A percentile compares a stretch with the other conserved stretches of the same genome.
Conservation (phyloP, 2,888 invertebrate species). For the Acholoe squamosa region DNA sequence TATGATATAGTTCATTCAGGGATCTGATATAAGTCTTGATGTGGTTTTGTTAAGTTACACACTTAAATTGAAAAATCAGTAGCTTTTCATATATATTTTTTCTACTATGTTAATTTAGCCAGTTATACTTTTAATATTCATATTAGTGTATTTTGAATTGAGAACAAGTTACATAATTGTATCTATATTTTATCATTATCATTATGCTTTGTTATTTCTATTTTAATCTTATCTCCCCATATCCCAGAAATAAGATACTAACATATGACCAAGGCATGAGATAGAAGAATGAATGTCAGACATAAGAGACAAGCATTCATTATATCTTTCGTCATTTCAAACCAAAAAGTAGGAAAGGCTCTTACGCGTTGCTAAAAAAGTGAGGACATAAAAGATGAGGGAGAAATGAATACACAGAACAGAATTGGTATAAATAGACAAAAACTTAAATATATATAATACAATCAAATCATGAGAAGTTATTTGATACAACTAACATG, state of each 20-base stretch:
- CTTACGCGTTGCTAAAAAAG: conserved; percentile 51
- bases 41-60: no score
- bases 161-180: no score
- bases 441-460: no score
- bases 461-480: no score
- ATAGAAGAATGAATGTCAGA: conserved; percentile 12
- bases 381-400: not conserved
- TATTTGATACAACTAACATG: no score
- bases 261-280: not conserved
- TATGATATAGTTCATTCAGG: not conserved
- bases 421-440: not conserved
- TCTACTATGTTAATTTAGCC: no score
- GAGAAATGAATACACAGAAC: not conserved
- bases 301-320: not conserved
- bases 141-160: no score
- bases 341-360: not conserved
- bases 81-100: no score
- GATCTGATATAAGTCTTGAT: no score
- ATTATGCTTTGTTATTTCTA: not conserved
- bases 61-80: no score
- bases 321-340: conserved; percentile 3
- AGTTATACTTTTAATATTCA: no score
- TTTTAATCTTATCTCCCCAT: not conserved
- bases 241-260: not conserved
- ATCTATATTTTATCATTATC: not conserved